Evolutionary conservation across 2,797 vertebrate species (phyloP), one percentile per base, ranked within the genome.

Genomic region (Nasua narica): DNA sequence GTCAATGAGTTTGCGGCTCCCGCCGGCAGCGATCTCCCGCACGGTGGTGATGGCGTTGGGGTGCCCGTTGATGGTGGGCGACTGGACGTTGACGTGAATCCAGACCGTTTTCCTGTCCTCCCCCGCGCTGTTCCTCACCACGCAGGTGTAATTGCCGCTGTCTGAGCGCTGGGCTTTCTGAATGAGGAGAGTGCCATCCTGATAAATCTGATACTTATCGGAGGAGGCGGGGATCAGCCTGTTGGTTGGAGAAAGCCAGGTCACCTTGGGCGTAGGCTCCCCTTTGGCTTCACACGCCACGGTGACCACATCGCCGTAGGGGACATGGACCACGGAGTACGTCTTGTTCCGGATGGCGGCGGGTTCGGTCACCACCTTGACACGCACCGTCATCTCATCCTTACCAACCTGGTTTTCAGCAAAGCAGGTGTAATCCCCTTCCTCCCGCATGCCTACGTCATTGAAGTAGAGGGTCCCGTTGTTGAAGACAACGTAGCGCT

Each of bases 351-450:
- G 98, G 98, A 99, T 99, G 82, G 98, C 90, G 0, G 99, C 99
- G 0, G 98, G 98, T 40, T 98, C 98, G 0, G 99, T 96, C 70
- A 99, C 98, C 56, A 98, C 99, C 97, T 99, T 99, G 52, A 99
- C 99, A 2, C 99, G 98, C 11, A 99, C 99, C 54, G 98, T 99
- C 99, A 99, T 99, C 97, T 99, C 99, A 56, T 99, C 99, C 98
- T 99, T 99, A 48, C 99, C 99, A 0, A 99, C 98, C 92, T 99
- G 99, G 98, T 99, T 99, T 87, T 99, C 98, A 0, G 99, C 99
- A 5, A 99, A 99, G 97, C 99, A 99, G 0, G 99, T 99, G 97
- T 99, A 99, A 97, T 99, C 99, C 0, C 99, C 99, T 50, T 99
- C 99, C 40, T 99, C 99, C 19, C 98, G 98, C 98, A 98, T 96